phyloP scores from a whole-genome alignment of 1,140 invertebrate genomes.

The Drosophila repleta region DNA sequence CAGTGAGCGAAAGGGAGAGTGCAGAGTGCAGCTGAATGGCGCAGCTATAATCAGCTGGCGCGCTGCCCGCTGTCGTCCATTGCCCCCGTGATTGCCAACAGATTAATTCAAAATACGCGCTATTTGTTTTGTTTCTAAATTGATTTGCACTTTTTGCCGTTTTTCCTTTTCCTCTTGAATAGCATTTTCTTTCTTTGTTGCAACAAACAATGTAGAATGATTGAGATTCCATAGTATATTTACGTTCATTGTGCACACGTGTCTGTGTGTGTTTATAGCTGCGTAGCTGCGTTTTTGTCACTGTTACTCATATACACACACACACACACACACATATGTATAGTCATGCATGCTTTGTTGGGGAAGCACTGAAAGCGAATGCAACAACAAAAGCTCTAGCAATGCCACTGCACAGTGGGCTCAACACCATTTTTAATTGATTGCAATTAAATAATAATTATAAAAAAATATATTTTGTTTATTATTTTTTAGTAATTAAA shows the following conservation, averaged over 20 bases:
- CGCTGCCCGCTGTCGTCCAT: slow-evolving; percentile 51
- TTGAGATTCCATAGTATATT: slow-evolving; percentile 11
- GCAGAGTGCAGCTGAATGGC: slow-evolving; percentile 24
- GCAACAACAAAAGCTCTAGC: slow-evolving; percentile 35
- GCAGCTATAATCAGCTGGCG: slow-evolving; percentile 53
- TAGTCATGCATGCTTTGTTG: slow-evolving; percentile 4
- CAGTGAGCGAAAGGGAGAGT: slow-evolving; percentile 10
- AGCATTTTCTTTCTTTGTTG: slow-evolving; percentile 58
- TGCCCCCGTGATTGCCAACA: slow-evolving; percentile 51
- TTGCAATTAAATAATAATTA: background rate
- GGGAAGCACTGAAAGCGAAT: slow-evolving; percentile 20
- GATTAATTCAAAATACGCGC: slow-evolving; percentile 25
- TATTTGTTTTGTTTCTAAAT: slow-evolving; percentile 53
- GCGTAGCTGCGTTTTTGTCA: slow-evolving; percentile 17
- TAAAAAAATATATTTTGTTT: background rate
- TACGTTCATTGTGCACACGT: background rate
- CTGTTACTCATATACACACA: slow-evolving; percentile 30
- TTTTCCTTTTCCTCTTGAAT: slow-evolving; percentile 27
- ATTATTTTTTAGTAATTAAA: background rate
- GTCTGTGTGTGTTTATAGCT: slow-evolving; percentile 7
- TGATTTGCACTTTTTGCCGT: slow-evolving; percentile 35
- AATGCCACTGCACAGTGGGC: slow-evolving; percentile 33
- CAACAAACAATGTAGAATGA: slow-evolving; percentile 31
- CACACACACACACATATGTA: background rate
- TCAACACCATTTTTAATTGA: background rate